Evolutionary conservation across 2,888 invertebrate species (phyloP), one percentile per base, ranked within the genome.

Genomic region (Norana najaformis): DNA sequence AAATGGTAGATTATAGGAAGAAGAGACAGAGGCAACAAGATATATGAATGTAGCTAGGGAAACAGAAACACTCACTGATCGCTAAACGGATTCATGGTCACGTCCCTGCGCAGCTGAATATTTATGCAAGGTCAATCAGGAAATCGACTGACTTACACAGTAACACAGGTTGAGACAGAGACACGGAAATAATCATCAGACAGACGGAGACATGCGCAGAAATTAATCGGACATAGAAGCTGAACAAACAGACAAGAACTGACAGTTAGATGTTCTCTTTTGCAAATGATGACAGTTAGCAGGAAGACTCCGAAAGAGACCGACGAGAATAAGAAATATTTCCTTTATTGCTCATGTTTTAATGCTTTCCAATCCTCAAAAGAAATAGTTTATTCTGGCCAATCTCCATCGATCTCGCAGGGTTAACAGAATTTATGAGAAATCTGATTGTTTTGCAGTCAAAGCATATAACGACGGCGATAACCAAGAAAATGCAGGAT

Each of bases 41-140:
- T n/a, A 69, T 69, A n/a, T n/a, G n/a, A n/a, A 69, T 30, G 69
- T n/a, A 69, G 69, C 20, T 30, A 53, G 53, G 11, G 13, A 30
- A 6, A 47, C 47, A 47, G 1, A 69, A 8, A n/a, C 69, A 69
- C 69, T 69, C 69, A 69, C n/a, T n/a, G 69, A 69, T 69, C 69
- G 69, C 69, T 69, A 69, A 69, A 69, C 30, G 69, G 69, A 69
- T 69, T 69, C 69, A 69, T n/a, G 30, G 69, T 69, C 69, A 69
- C n/a, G 69, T 8, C 30, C 69, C 8, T 69, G 69, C n/a, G n/a
- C 69, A 69, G 69, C 30, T 30, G 69, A 69, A 69, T 69, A 69
- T 69, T 69, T 69, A 69, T 69, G 69, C 69, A 69, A n/a, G 69
- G 69, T 69, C 69, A 69, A 69, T 69, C 69, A 69, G 69, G 69